Evolutionary conservation across 2,113 vertebrate species (phyloP).

Genomic region (Sylvicapra grimmia): DNA sequence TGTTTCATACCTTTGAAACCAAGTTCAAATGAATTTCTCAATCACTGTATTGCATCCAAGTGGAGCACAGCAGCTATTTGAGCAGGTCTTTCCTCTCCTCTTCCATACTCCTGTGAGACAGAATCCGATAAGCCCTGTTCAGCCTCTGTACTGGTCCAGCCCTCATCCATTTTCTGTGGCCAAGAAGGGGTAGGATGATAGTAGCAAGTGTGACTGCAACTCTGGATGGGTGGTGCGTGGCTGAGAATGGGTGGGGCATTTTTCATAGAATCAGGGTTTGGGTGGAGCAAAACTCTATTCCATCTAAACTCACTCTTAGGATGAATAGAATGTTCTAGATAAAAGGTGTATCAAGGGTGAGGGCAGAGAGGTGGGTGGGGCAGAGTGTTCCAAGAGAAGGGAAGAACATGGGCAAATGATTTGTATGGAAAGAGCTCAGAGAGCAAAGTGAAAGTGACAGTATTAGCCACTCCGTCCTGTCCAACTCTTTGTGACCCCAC

Average conservation of each 20-base stretch:
- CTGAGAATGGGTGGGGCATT: background rate
- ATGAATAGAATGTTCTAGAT: background rate
- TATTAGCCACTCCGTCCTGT: background rate
- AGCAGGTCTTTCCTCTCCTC: background rate
- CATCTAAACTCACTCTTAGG: background rate
- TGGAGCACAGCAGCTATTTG: background rate
- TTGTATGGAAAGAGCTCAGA: background rate
- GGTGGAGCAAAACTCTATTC: background rate
- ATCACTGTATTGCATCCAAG: background rate
- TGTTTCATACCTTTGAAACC: background rate
- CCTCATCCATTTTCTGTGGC: background rate
- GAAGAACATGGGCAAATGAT: background rate
- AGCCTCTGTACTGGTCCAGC: background rate
- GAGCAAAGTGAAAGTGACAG: background rate
- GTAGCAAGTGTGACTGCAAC: background rate
- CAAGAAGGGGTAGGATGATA: background rate
- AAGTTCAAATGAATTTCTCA: slow-evolving; percentile 11
- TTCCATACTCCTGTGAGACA: background rate
- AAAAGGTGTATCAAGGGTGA: background rate
- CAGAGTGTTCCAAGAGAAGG: background rate
- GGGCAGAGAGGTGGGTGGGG: background rate
- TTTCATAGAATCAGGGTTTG: background rate
- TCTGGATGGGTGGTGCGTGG: background rate
- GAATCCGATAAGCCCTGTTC: background rate
- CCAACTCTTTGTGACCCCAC: background rate